Evolutionary conservation across 1,140 invertebrate genomes (phyloP), one percentile per base, ranked within the genome.

Genomic region (Orchesella cincta): DNA sequence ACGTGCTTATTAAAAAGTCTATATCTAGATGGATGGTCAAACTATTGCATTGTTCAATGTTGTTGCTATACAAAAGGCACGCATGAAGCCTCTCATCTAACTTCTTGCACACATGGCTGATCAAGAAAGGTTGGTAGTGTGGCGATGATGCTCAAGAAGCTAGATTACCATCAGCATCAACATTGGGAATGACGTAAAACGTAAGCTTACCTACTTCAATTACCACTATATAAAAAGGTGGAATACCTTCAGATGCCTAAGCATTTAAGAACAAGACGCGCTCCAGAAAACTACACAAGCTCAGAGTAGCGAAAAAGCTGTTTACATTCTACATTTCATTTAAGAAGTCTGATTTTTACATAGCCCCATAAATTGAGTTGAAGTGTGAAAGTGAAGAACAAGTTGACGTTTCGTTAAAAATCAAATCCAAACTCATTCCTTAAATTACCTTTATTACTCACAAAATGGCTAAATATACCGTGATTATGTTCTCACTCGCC

Each of bases 181-280:
- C n/a, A n/a, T n/a, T n/a, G n/a, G n/a, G n/a, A n/a, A n/a, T n/a
- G n/a, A n/a, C n/a, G n/a, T n/a, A n/a, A n/a, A n/a, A n/a, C n/a
- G n/a, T n/a, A n/a, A n/a, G n/a, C n/a, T n/a, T n/a, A n/a, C n/a
- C n/a, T n/a, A n/a, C n/a, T n/a, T n/a, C n/a, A n/a, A n/a, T n/a
- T n/a, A n/a, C n/a, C n/a, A n/a, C n/a, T 57, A 23, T 57, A 57
- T 57, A 57, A 57, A 57, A 57, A 57, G 54, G 23, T 46, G 23
- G 54, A 16, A 57, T 23, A 57, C 54, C 54, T 57, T 57, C 54
- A 23, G 3, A 23, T 23, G 26, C 8, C 12, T 57, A 57, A 23
- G 54, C 54, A 57, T 8, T 57, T 57, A 23, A 12, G 14, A 16
- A 57, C 54, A 57, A 57, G 54, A 57, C 54, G 54, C 54, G 26